phyloP scores from a whole-genome alignment of 2,888 invertebrate genomes.

The Drosophila setosimentum region DNA sequence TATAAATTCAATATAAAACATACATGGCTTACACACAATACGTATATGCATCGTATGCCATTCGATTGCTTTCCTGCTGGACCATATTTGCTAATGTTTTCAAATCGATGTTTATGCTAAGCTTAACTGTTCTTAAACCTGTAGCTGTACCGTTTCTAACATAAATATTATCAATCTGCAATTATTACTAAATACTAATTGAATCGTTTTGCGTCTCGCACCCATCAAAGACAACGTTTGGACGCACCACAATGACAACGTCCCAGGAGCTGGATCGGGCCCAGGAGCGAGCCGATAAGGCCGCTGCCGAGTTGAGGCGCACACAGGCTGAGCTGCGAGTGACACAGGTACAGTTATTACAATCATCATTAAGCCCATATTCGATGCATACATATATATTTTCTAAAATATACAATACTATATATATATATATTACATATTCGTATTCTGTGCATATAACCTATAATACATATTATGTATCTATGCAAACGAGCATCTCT shows the following conservation, averaged over 20 bases:
- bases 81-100: slow-evolving; percentile 29
- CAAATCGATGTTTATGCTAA: slow-evolving; percentile 21
- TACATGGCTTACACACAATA: slow-evolving; percentile 24
- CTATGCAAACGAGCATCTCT: slow-evolving; percentile 34
- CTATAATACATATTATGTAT: slow-evolving; percentile 32
- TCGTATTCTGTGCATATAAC: slow-evolving; percentile 26
- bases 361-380: slow-evolving; percentile 25
- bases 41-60: slow-evolving; percentile 45
- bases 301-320: slow-evolving; percentile 92
- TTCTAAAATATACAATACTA: slow-evolving; percentile 22
- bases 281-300: slow-evolving; percentile 94
- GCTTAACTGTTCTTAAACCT: slow-evolving; percentile 10
- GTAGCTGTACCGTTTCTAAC: slow-evolving; percentile 36
- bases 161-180: not conserved
- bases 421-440: slow-evolving; percentile 53
- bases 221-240: slow-evolving; percentile 88
- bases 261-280: slow-evolving; percentile 93
- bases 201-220: slow-evolving; percentile 50
- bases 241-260: slow-evolving; percentile 92
- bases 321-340: slow-evolving; percentile 96
- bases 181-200: slow-evolving; percentile 61
- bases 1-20: not conserved
- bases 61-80: slow-evolving; percentile 56
- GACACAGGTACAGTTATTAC: slow-evolving; percentile 88
- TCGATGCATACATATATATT: slow-evolving; percentile 29